A percentile compares a stretch with the other conserved stretches of the same genome.
These are phyloP conservation scores for Zaprionus camerounensis DNA, from an alignment of 1,140 invertebrate genomes.

Conservation along the genomic window DNA sequence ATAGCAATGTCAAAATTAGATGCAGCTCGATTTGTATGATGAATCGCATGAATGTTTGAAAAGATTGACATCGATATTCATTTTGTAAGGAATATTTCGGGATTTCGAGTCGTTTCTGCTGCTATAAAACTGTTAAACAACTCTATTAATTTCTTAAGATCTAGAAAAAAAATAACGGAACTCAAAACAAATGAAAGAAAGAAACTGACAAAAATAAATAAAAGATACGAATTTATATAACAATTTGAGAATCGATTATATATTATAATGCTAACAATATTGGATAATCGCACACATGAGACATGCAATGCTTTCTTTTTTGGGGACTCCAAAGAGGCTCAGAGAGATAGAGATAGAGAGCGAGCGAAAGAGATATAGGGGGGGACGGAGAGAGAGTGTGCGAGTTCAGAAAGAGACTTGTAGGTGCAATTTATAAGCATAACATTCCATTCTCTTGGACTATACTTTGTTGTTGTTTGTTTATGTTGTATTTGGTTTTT, in stretches of 20 bases:
- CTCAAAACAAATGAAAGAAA: neutral
- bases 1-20: conserved; percentile 73
- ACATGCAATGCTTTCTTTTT: conserved; percentile 28
- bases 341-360: conserved; percentile 13
- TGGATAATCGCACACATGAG: conserved; percentile 31
- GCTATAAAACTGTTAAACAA: conserved; percentile 12
- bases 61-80: conserved; percentile 19
- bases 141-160: conserved; percentile 20
- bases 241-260: conserved; percentile 10
- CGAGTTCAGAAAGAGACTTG: conserved; percentile 5
- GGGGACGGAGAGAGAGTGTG: conserved; percentile 7
- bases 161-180: neutral
- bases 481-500: conserved; percentile 11
- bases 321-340: conserved; percentile 6
- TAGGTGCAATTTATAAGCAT: conserved; percentile 41
- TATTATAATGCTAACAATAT: conserved; percentile 20
- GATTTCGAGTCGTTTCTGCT: conserved; percentile 5
- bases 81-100: neutral
- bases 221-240: neutral
- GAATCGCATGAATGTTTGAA: conserved; percentile 31
- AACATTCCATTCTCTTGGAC: conserved; percentile 34
- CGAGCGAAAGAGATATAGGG: neutral
- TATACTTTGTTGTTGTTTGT: conserved; percentile 8
- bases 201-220: conserved; percentile 4
- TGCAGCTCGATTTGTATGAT: conserved; percentile 51